Base-by-base conservation (phyloP, 1,140 invertebrate genomes). In the Lanistes nyassanus region DNA sequence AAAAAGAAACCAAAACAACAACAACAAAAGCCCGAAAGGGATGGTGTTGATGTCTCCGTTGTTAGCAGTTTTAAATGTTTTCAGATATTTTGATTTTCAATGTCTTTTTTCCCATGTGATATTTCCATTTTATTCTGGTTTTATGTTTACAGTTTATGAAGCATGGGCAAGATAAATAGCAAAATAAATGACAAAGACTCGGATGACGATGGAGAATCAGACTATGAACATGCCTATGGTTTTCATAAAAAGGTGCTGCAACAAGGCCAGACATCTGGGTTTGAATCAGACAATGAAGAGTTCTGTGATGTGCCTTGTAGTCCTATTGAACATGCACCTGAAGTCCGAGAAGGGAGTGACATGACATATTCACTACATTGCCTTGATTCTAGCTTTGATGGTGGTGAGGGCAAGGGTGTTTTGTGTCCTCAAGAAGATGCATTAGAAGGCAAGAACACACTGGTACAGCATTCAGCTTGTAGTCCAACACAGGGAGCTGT, bases 221-320 rank as follows among this genome's bases (percentile, higher is more conserved):
- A 72, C 70, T 72, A 72, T 29, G 70, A 72, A 23, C 70, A 72
- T 34, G 37, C 31, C 11, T 72, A 72, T 19, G 26, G 39, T 13
- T 72, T 39, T 36, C 70, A 72, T 56, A 72, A 16, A 34, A 39
- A 36, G 9, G 55, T 72, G 3, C 56, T 72, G 34, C 70, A 42
- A 34, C 37, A 72, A 39, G 42, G 56, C 34, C 70, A 55, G 2
- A 19, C 70, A 6, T 53, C 42, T 34, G 70, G 70, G 9, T 72
- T 72, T 62, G 36, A 60, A 36, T 72, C 70, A 4, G 70, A 72
- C 29, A 26, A 72, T 26, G 70, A 72, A 42, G 70, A 72, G 9
- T 55, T 42, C 4, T 36, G 56, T 26, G 70, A 58, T 2, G 26
- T 39, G 3, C 23, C 3, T 60, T 31, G 13, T n/a, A 11, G 23